Evolutionary conservation across 2,113 vertebrate species (phyloP).

Genomic region (Stomatorhinus ivindoensis): DNA sequence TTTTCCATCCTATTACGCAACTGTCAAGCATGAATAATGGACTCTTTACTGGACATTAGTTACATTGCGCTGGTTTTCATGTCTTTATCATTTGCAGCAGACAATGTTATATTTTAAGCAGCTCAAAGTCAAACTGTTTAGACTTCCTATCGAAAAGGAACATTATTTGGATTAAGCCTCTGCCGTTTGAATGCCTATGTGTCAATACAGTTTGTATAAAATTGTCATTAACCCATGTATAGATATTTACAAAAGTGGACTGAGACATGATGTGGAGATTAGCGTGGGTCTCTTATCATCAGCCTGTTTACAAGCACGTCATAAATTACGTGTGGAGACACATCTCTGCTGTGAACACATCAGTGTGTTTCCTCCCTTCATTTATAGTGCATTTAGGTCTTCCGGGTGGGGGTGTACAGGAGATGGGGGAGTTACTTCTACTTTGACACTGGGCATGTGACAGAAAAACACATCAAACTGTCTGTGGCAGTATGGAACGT

Average conservation of each 20-base stretch:
- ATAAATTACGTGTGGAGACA: not conserved
- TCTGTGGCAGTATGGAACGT: not conserved
- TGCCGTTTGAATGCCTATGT: not conserved
- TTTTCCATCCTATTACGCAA: not conserved
- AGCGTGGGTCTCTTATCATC: not conserved
- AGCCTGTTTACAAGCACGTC: not conserved
- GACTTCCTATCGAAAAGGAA: not conserved
- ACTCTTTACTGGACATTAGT: not conserved
- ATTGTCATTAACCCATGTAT: not conserved
- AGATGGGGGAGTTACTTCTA: not conserved
- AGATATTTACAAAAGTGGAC: not conserved
- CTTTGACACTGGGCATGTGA: not conserved
- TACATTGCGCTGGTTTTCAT: not conserved
- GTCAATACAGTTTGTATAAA: not conserved
- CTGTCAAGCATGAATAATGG: not conserved
- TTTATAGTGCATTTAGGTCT: not conserved
- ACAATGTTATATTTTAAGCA: not conserved
- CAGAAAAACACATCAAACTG: not conserved
- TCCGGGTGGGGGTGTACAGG: not conserved
- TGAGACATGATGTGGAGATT: not conserved
- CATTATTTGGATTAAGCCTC: not conserved
- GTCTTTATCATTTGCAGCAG: not conserved
- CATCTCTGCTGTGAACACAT: not conserved
- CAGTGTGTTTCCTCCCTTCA: not conserved
- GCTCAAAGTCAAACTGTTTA: not conserved